A percentile compares a stretch with the other conserved stretches of the same genome.
Conservation (phyloP, 2,797 vertebrate species). For the Sebastolobus altivelis region DNA sequence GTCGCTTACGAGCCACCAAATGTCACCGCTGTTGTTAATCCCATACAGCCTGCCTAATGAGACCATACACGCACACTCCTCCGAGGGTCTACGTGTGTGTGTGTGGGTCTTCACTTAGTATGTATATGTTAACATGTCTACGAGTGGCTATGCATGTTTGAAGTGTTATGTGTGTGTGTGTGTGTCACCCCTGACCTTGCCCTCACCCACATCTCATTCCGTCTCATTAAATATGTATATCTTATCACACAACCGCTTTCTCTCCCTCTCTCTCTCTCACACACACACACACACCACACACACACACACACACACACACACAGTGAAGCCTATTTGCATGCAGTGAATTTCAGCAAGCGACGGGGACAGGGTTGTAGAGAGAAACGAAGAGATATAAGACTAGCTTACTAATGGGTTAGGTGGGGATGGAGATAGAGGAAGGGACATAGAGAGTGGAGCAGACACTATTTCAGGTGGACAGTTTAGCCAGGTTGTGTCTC, state of each 20-base stretch:
- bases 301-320: constrained; percentile 58
- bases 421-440: constrained; percentile 1
- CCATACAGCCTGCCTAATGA: constrained; percentile 84
- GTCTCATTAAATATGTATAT: constrained; percentile 99
- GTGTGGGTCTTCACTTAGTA: constrained; percentile 38
- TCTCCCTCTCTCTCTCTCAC: not conserved
- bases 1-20: constrained; percentile 86
- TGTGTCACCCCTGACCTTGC: constrained; percentile 74
- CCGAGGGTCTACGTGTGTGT: constrained; percentile 35
- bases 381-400: constrained; percentile 16
- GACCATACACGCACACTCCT: constrained; percentile 75
- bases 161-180: constrained; percentile 42
- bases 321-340: constrained; percentile 91
- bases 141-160: constrained; percentile 50
- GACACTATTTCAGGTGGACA: not conserved
- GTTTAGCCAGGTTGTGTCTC: not conserved
- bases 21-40: constrained; percentile 88
- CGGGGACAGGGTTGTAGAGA: constrained; percentile 74
- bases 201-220: constrained; percentile 90
- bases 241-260: constrained; percentile 90
- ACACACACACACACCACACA: constrained; percentile 65
- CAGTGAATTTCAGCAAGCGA: constrained; percentile 93
- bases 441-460: not conserved
- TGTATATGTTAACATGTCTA: constrained; percentile 61
- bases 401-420: constrained; percentile 51